Percentiles rank a stretch among this genome's conserved stretches.
These are phyloP conservation scores for Megaceryle torquata DNA, from an alignment of 2,113 vertebrate species.

Conservation along the genomic window DNA sequence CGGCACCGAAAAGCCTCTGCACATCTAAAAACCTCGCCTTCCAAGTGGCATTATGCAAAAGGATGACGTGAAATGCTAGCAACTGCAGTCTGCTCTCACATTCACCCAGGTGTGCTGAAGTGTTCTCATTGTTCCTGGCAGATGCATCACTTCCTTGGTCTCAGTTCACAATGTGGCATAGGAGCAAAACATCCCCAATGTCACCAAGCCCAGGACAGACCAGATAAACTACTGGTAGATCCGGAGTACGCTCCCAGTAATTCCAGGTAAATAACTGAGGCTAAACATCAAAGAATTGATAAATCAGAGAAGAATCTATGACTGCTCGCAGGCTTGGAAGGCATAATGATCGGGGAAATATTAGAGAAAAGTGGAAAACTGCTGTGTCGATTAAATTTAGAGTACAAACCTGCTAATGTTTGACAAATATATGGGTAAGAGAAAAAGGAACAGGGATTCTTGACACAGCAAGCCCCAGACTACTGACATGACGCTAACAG, in stretches of 20 bases:
- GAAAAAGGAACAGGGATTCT: background rate
- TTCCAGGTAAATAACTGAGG: background rate
- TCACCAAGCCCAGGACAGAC: background rate
- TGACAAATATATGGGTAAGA: background rate
- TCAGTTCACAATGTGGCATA: background rate
- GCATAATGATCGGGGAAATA: background rate
- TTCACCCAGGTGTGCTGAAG: rapidly evolving
- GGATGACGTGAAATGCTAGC: background rate
- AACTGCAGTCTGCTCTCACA: background rate
- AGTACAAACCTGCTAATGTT: background rate
- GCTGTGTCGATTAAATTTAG: background rate
- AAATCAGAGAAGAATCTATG: background rate
- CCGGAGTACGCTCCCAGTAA: background rate
- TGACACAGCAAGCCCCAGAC: background rate
- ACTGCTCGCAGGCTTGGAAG: background rate
- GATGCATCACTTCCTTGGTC: background rate
- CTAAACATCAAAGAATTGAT: background rate
- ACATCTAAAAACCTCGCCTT: background rate
- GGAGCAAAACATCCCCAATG: background rate
- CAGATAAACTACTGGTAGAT: background rate
- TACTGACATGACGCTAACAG: background rate
- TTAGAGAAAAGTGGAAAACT: background rate
- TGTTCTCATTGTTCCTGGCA: background rate
- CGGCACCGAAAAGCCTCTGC: background rate
- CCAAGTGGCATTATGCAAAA: background rate